Percentiles rank a stretch among this genome's conserved stretches.
phyloP scores from a whole-genome alignment of 2,113 vertebrate species.

The Heliornis fulica region DNA sequence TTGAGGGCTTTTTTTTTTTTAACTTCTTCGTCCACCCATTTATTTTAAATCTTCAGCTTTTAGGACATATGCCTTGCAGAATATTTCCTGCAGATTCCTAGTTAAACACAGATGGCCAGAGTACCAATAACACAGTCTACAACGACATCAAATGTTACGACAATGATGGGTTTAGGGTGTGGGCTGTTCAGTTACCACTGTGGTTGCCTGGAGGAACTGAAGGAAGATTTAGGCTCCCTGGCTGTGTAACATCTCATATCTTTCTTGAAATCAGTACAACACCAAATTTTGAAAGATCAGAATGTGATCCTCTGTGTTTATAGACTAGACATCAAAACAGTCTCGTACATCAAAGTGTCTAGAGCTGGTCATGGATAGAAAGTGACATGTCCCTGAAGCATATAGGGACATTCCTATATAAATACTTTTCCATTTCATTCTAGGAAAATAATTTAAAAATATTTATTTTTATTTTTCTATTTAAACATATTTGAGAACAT shows the following conservation, averaged over 20 bases:
- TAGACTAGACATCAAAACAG: background rate
- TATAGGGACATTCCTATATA: background rate
- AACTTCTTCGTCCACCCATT: background rate
- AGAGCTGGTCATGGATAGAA: background rate
- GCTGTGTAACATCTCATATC: background rate
- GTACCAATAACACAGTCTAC: background rate
- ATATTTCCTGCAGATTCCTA: background rate
- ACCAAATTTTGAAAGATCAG: background rate
- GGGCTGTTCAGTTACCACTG: background rate
- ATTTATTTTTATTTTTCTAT: background rate
- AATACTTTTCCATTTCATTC: background rate
- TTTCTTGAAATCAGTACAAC: background rate
- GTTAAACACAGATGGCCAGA: background rate
- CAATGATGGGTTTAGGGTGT: accelerated
- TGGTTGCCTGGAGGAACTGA: background rate
- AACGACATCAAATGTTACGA: background rate
- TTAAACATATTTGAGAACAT: background rate
- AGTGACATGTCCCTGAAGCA: background rate
- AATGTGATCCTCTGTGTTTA: background rate
- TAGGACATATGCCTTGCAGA: background rate
- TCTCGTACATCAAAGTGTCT: background rate
- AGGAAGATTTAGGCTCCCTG: background rate
- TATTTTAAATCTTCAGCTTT: background rate
- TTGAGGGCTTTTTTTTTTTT: too few species aligned
- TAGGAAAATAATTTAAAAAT: background rate